phyloP scores from a whole-genome alignment of 2,888 invertebrate genomes.

The Drosophila demipolita region DNA sequence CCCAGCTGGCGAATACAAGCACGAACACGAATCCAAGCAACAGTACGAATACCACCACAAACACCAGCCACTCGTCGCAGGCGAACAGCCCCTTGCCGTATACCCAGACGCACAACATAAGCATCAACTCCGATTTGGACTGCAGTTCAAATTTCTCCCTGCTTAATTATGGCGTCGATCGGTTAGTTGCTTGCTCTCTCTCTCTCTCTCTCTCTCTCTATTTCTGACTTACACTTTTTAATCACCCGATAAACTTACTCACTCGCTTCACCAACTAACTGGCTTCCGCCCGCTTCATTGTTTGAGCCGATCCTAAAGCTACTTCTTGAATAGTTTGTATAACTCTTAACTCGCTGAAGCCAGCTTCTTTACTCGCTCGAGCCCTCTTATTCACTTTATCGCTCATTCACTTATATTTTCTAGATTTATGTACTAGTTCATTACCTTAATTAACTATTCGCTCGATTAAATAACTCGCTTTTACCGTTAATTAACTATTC shows the following conservation, averaged over 20 bases:
- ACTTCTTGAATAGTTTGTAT: background rate
- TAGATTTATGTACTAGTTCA: background rate
- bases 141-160: slow-evolving; percentile 86
- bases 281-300: background rate
- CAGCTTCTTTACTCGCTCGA: background rate
- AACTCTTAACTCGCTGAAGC: background rate
- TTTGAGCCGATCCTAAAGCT: background rate
- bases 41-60: slow-evolving; percentile 23
- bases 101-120: slow-evolving; percentile 84
- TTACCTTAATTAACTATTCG: background rate
- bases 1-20: slow-evolving; percentile 31
- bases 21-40: slow-evolving; percentile 18
- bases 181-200: slow-evolving; percentile 79
- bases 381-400: background rate
- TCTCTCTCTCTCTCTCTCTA: background rate
- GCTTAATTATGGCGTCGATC: slow-evolving; percentile 88
- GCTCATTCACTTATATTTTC: background rate
- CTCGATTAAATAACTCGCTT: background rate
- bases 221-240: background rate
- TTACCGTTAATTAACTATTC: background rate
- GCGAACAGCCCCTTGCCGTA: slow-evolving; percentile 75
- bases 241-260: background rate
- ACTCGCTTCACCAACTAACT: background rate
- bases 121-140: slow-evolving; percentile 83
- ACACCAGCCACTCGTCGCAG: slow-evolving; percentile 48